These are phyloP conservation scores for Coelogynopora nodosa DNA, from an alignment of 2,888 invertebrate species.

Conservation along the genomic window DNA sequence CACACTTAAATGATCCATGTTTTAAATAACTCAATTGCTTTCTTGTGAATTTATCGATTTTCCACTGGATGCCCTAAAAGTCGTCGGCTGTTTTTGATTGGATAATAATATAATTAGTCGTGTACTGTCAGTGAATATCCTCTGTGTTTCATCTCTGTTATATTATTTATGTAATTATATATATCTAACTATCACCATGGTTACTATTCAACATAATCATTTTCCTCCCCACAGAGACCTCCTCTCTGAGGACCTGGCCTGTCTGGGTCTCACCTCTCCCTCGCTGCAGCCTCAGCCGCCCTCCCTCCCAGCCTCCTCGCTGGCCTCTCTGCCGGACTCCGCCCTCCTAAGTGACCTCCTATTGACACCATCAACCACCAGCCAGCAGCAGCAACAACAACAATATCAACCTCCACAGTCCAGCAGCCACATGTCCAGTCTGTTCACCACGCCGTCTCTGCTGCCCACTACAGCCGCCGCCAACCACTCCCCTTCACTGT, in stretches of 20 bases:
- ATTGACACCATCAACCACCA: background rate
- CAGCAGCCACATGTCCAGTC: background rate
- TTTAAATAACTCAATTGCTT: too few relatives aligned
- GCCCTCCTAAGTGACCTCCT: background rate
- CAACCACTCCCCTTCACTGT: background rate
- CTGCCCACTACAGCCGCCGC: background rate
- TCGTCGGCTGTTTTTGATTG: too few relatives aligned
- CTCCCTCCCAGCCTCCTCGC: background rate
- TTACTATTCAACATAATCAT: too few relatives aligned
- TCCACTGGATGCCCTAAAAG: too few relatives aligned
- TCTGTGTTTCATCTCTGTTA: too few relatives aligned
- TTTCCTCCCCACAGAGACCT: constrained; percentile 36
- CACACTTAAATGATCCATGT: too few relatives aligned
- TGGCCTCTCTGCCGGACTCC: background rate
- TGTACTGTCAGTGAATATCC: too few relatives aligned
- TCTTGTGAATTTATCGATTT: too few relatives aligned
- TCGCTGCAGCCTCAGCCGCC: background rate
- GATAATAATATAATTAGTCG: too few relatives aligned
- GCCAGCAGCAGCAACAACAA: too few relatives aligned
- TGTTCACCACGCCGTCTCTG: background rate
- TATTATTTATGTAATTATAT: too few relatives aligned
- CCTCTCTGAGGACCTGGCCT: constrained; percentile 45
- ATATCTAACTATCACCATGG: too few relatives aligned
- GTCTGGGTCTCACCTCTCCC: constrained; percentile 40
- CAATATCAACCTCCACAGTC: background rate